Evolutionary conservation across 1,140 invertebrate genomes (phyloP), one percentile per base, ranked within the genome.

Genomic region (Coptotermes formosanus): DNA sequence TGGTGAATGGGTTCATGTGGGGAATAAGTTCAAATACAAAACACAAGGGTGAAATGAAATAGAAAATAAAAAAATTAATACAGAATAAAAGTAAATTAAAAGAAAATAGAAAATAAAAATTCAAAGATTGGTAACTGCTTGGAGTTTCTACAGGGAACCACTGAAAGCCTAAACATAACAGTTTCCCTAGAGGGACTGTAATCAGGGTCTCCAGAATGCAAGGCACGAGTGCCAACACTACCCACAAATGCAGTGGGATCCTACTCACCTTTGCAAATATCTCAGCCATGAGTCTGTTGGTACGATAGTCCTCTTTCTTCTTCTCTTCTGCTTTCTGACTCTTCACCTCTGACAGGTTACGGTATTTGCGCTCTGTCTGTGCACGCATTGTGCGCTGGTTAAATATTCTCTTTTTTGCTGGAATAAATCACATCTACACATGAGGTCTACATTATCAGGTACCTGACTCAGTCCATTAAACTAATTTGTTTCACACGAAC

Each of bases 261-360:
- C 23, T 32, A 85, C 82, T 87, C 88, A 91, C 90, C 88, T 88
- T 92, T 82, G 92, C 91, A 89, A 92, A 94, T 87, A 93, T 90
- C 88, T 92, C 91, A 9, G 92, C 93, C 92, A 93, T 93, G 0
- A 93, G 87, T 87, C 92, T 91, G 88, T 93, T 93, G 48, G 91
- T 91, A 23, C 90, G 88, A 25, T 91, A 89, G 82, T 92, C 90
- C 85, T 92, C 91, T 88, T 93, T 91, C 82, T 89, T 90, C 87
- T 92, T 92, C 55, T 88, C 89, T 86, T 92, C 91, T 25, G 88
- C 88, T n/a, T 90, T 88, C 81, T 91, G 92, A 21, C 89, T 90
- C 87, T 89, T 89, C 21, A 92, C 91, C 89, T 93, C 92, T 55
- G 91, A 90, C 32, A 92, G 87, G 64, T 91, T 90, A 11, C 89